Evolutionary conservation across 2,797 vertebrate species (phyloP).

Genomic region (Propithecus deckenii): DNA sequence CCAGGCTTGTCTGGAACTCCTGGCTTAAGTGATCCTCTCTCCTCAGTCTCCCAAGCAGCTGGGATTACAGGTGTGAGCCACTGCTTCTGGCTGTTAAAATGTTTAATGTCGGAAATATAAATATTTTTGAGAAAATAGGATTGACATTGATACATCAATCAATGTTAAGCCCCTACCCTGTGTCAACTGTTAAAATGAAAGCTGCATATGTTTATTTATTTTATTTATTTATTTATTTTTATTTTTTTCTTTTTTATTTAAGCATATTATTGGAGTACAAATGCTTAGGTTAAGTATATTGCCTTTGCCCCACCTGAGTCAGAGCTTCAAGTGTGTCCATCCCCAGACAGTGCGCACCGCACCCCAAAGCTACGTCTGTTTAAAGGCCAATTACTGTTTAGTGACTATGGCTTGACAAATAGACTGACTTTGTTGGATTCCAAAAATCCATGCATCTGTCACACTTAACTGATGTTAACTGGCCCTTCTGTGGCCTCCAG

Average conservation of each 20-base stretch:
- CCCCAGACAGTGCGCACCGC: too few relatives aligned
- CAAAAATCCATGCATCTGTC: neutral
- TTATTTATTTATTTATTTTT: too few relatives aligned
- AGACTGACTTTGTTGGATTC: neutral
- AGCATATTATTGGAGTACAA: too few relatives aligned
- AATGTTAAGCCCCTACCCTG: neutral
- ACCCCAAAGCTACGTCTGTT: neutral
- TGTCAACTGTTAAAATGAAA: neutral
- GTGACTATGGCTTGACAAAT: slow-evolving; percentile 6
- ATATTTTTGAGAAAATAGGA: neutral
- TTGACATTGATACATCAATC: neutral
- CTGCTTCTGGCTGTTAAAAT: neutral
- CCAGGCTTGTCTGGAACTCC: neutral
- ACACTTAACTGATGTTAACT: slow-evolving; percentile 9
- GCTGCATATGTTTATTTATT: neutral
- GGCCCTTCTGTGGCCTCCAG: neutral
- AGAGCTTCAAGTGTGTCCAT: too few relatives aligned
- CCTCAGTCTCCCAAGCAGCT: neutral
- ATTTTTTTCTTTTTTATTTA: too few relatives aligned
- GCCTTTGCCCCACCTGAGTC: too few relatives aligned
- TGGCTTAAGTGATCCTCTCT: neutral
- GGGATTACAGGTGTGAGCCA: neutral
- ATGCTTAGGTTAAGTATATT: too few relatives aligned
- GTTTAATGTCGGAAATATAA: neutral
- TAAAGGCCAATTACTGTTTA: neutral